Evolutionary conservation across 2,113 vertebrate genomes (phyloP).

Genomic region (Platycercus adscitus): DNA sequence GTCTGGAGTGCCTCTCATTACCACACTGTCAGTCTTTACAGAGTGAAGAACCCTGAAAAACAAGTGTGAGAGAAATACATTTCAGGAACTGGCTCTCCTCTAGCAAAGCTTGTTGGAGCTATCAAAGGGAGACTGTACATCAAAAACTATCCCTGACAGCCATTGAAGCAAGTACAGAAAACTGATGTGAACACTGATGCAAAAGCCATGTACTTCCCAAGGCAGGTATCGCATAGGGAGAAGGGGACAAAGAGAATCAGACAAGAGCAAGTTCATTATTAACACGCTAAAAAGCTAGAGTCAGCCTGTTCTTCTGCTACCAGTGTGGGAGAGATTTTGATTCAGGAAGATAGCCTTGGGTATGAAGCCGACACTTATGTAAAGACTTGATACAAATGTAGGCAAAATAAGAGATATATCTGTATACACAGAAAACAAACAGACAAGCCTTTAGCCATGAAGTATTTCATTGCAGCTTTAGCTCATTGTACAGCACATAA

Average conservation of each 20-base stretch:
- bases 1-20: constrained; percentile 76
- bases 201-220: constrained; percentile 27
- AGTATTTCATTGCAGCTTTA: not conserved
- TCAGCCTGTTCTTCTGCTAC: not conserved
- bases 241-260: constrained; percentile 21
- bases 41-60: constrained; percentile 77
- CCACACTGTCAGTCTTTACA: constrained; percentile 69
- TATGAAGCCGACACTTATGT: not conserved
- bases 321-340: not conserved
- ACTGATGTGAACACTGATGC: constrained; percentile 38
- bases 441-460: not conserved
- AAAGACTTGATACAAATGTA: not conserved
- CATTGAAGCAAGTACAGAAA: constrained; percentile 10
- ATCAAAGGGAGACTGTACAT: constrained; percentile 66
- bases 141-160: constrained; percentile 71
- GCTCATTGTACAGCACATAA: not conserved
- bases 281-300: constrained; percentile 32
- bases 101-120: constrained; percentile 64
- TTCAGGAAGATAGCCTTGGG: not conserved
- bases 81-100: constrained; percentile 65
- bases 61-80: constrained; percentile 69
- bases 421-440: not conserved
- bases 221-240: not conserved
- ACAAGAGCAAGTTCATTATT: constrained; percentile 8
- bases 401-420: not conserved